Conservation (phyloP, 1,140 invertebrate genomes). For the Drosophila parvula region DNA sequence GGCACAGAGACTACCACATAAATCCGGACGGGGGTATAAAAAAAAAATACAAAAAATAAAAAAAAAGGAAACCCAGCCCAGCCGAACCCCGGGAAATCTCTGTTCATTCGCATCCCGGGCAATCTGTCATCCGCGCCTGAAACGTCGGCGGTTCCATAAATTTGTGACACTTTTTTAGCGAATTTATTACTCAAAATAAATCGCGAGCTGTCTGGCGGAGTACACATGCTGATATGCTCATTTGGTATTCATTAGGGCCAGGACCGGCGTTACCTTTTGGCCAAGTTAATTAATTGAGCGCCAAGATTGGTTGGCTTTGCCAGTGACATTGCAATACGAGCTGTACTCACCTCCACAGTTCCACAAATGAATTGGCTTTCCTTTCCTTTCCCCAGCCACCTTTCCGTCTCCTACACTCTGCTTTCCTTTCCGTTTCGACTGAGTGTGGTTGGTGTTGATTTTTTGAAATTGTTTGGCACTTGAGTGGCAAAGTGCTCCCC, state of each 20-base stretch:
- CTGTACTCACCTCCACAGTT: constrained; percentile 17
- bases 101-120: constrained; percentile 50
- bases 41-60: not conserved
- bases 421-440: constrained; percentile 12
- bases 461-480: constrained; percentile 81
- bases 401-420: not conserved
- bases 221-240: constrained; percentile 61
- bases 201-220: constrained; percentile 43
- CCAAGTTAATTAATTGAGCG: constrained; percentile 80
- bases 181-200: constrained; percentile 81
- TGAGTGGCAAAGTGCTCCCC: constrained; percentile 73
- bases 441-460: constrained; percentile 70
- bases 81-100: constrained; percentile 20
- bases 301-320: constrained; percentile 42
- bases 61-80: not conserved
- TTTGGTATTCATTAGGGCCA: constrained; percentile 77
- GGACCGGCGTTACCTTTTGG: constrained; percentile 48
- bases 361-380: constrained; percentile 64
- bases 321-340: constrained; percentile 34
- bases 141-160: constrained; percentile 69
- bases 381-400: constrained; percentile 20
- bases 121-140: constrained; percentile 73
- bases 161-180: constrained; percentile 78
- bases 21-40: not conserved
- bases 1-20: constrained; percentile 20